These are phyloP conservation scores for Cololabis saira DNA, from an alignment of 2,113 vertebrate species.

Conservation along the genomic window DNA sequence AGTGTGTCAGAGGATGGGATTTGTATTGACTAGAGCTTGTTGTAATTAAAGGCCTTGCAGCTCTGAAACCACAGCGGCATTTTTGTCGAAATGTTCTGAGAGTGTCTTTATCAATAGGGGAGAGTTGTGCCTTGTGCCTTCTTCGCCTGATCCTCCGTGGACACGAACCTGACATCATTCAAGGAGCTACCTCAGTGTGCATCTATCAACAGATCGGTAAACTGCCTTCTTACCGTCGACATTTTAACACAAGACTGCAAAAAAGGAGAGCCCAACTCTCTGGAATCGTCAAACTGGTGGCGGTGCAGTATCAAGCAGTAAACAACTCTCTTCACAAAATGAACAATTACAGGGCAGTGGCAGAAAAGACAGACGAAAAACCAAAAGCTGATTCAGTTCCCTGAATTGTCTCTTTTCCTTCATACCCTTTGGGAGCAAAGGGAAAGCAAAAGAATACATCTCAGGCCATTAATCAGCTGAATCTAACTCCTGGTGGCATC, in stretches of 20 bases:
- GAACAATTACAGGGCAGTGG: background rate
- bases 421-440: background rate
- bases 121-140: conserved; percentile 1
- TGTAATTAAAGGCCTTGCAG: conserved; percentile 44
- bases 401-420: conserved; percentile 3
- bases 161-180: conserved; percentile 26
- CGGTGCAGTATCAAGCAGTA: conserved; percentile 1
- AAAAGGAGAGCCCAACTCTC: background rate
- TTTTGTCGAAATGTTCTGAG: conserved; percentile 27
- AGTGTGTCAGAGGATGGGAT: conserved; percentile 30
- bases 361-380: background rate
- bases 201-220: conserved; percentile 6
- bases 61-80: conserved; percentile 12
- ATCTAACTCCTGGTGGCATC: background rate
- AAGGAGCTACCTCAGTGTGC: conserved; percentile 16
- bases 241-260: background rate
- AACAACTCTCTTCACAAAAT: conserved; percentile 8
- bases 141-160: conserved; percentile 22
- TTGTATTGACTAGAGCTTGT: conserved; percentile 38
- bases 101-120: conserved; percentile 31
- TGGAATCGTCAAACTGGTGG: background rate
- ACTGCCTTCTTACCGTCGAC: background rate
- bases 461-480: background rate
- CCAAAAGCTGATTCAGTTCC: conserved; percentile 3
- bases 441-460: background rate